Conservation (phyloP, 2,888 invertebrate species). For the Dilophus febrilis region DNA sequence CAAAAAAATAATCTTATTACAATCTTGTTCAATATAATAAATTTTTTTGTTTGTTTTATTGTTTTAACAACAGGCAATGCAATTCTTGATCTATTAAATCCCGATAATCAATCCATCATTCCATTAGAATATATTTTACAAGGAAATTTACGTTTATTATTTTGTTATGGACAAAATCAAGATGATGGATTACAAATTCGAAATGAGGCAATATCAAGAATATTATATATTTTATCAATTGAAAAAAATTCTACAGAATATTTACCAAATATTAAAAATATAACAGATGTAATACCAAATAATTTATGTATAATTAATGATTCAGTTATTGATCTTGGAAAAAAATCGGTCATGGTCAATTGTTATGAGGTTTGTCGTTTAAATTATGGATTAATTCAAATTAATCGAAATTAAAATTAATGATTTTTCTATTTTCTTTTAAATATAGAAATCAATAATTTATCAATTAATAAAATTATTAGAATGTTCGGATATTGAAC, state of each 20-base stretch:
- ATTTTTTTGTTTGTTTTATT: background rate
- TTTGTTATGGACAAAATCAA: background rate
- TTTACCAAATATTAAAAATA: conserved; percentile 15
- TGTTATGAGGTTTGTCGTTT: conserved; percentile 12
- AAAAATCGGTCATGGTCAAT: conserved; percentile 17
- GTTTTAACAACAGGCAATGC: background rate
- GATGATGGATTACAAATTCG: conserved; percentile 11
- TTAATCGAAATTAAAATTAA: background rate
- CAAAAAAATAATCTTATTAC: no score
- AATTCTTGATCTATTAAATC: conserved; percentile 18
- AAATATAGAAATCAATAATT: conserved; percentile 5
- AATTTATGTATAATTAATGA: conserved; percentile 18
- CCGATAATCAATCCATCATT: conserved; percentile 15
- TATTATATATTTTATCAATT: conserved; percentile 17
- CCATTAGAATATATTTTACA: conserved; percentile 16
- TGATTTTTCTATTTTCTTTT: background rate
- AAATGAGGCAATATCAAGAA: conserved; percentile 17
- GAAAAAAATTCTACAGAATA: conserved; percentile 13
- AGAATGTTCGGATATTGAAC: conserved; percentile 18
- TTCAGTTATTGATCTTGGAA: conserved; percentile 14
- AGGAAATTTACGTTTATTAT: conserved; percentile 7
- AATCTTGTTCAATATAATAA: no score
- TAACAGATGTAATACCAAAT: conserved; percentile 17
- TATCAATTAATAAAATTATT: conserved; percentile 19
- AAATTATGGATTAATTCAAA: no score